These are phyloP conservation scores for Nettapus auritus DNA, from an alignment of 2,113 vertebrate genomes.

Conservation along the genomic window DNA sequence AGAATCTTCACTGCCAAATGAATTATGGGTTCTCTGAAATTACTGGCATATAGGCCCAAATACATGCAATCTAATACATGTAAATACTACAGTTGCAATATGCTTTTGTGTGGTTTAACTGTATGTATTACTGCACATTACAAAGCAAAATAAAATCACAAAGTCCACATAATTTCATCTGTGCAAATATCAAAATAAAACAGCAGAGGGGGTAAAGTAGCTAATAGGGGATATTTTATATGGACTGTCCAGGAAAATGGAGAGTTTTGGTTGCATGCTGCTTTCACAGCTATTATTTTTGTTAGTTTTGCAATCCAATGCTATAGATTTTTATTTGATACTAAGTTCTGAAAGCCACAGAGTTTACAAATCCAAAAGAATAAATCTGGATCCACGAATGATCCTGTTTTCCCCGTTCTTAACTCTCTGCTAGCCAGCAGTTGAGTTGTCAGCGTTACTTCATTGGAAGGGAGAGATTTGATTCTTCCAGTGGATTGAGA, in stretches of 20 bases:
- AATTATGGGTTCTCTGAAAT: background rate
- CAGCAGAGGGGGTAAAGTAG: background rate
- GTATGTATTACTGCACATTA: background rate
- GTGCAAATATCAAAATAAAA: background rate
- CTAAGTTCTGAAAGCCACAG: conserved; percentile 37
- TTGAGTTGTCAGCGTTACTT: background rate
- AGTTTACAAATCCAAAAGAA: conserved; percentile 29
- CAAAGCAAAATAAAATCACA: conserved; percentile 7
- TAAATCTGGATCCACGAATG: conserved; percentile 53
- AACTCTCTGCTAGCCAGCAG: background rate
- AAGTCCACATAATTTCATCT: background rate
- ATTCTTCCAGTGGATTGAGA: background rate
- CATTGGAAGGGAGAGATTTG: background rate
- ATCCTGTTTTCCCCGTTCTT: background rate
- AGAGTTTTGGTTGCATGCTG: background rate
- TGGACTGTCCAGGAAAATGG: background rate
- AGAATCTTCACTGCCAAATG: background rate
- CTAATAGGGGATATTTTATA: background rate
- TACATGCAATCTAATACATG: background rate
- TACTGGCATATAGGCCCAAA: background rate
- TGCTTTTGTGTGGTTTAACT: background rate
- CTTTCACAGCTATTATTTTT: conserved; percentile 28
- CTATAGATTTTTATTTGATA: conserved; percentile 47
- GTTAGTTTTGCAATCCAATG: conserved; percentile 36
- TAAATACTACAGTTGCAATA: background rate